A percentile compares a stretch with the other conserved stretches of the same genome.
These are phyloP conservation scores for Hedya salicella DNA, from an alignment of 2,888 invertebrate species.

Conservation along the genomic window DNA sequence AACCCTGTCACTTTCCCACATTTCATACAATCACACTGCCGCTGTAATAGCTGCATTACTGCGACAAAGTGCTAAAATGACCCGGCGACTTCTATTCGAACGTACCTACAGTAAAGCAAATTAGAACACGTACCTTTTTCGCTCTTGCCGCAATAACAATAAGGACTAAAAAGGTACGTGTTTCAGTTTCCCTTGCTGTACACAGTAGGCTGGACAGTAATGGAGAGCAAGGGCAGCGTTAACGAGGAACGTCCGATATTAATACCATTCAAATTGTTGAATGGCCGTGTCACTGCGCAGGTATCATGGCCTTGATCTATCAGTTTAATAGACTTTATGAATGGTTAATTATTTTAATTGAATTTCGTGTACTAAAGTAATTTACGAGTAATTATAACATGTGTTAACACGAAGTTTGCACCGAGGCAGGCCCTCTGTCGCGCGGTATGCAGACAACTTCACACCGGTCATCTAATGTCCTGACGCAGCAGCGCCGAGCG, in stretches of 20 bases:
- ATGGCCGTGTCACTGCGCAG: conserved; percentile 25
- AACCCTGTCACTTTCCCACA: neutral
- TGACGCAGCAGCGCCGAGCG: no score
- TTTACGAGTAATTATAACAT: no score
- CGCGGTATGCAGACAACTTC: no score
- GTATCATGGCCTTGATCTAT: conserved; percentile 14
- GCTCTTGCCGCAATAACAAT: no score
- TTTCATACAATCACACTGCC: neutral
- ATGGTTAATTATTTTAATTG: neutral
- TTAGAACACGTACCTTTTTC: no score
- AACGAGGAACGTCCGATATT: conserved; percentile 51
- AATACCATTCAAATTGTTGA: conserved; percentile 41
- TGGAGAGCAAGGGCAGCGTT: conserved; percentile 52
- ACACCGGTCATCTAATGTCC: no score
- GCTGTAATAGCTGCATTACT: neutral
- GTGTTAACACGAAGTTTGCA: no score
- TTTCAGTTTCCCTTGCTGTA: no score
- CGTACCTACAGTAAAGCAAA: no score
- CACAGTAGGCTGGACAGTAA: conserved; percentile 11
- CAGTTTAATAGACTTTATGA: neutral
- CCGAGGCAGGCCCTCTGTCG: no score
- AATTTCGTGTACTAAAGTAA: no score
- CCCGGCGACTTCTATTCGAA: neutral
- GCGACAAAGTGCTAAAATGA: neutral
- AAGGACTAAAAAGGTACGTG: no score